Conservation (phyloP, 2,797 vertebrate species). For the Alosa sapidissima region DNA sequence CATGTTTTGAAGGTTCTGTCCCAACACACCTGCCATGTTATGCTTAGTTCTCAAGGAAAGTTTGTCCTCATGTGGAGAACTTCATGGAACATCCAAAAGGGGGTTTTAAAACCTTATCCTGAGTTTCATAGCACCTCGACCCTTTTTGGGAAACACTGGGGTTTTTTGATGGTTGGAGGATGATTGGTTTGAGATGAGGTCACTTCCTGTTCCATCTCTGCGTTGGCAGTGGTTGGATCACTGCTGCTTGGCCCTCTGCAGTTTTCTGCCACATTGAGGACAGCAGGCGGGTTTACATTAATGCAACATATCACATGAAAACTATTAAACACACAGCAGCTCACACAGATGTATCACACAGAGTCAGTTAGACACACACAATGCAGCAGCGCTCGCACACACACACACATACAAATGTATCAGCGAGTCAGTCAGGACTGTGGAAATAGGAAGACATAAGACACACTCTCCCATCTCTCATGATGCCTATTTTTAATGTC, state of each 20-base stretch:
- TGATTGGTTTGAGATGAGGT: conserved; percentile 24
- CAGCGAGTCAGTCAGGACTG: too few relatives aligned
- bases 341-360: not conserved
- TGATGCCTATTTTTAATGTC: not conserved
- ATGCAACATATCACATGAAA: conserved; percentile 16
- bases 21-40: not conserved
- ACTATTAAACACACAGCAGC: not conserved
- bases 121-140: not conserved
- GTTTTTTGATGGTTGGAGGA: not conserved
- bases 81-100: not conserved
- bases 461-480: not conserved
- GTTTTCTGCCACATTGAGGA: conserved; percentile 11
- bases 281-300: conserved; percentile 19
- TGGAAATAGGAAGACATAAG: not conserved
- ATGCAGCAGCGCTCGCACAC: too few relatives aligned
- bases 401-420: too few relatives aligned
- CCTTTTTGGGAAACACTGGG: not conserved
- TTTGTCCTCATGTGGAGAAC: not conserved
- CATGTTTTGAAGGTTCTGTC: not conserved
- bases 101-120: not conserved
- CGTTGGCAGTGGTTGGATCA: conserved; percentile 33
- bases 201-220: conserved; percentile 47
- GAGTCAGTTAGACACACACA: too few relatives aligned
- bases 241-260: not conserved
- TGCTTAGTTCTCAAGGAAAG: not conserved